Percentiles rank a stretch among this genome's conserved stretches.
These are phyloP conservation scores for Bergia sp. DNA, from an alignment of 92 coral and sea anemone genomes.

Conservation along the genomic window DNA sequence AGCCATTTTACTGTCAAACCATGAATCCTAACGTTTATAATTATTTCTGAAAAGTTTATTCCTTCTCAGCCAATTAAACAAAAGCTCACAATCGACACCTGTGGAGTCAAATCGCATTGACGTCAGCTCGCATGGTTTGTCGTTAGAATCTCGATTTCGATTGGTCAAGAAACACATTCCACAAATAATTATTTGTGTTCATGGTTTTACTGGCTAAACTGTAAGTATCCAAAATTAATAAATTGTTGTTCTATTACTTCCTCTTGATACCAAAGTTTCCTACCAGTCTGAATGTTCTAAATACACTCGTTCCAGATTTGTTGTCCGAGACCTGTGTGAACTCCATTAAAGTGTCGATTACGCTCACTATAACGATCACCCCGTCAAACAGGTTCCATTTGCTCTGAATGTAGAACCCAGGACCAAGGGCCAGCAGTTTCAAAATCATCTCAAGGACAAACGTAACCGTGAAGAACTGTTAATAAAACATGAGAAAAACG, in stretches of 20 bases:
- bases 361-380: conserved; percentile 74
- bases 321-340: conserved; percentile 59
- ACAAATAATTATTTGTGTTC: too few relatives aligned
- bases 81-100: too few relatives aligned
- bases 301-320: conserved; percentile 77
- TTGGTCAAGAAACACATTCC: too few relatives aligned
- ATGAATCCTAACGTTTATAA: too few relatives aligned
- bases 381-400: conserved; percentile 88
- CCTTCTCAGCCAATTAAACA: too few relatives aligned
- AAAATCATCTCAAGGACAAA: conserved; percentile 76
- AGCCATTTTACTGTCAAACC: too few relatives aligned
- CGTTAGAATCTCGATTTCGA: too few relatives aligned
- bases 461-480: conserved; percentile 72
- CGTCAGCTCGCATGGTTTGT: too few relatives aligned
- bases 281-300: conserved; percentile 89
- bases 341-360: conserved; percentile 74
- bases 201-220: neutral
- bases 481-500: neutral
- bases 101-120: too few relatives aligned
- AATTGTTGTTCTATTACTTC: neutral
- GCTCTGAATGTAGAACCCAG: conserved; percentile 79
- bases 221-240: neutral
- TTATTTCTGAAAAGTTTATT: too few relatives aligned
- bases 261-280: neutral
- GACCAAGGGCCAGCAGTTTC: conserved; percentile 77